Base-by-base conservation (phyloP, 1,140 invertebrate species). In the Steinernema khuongi region DNA sequence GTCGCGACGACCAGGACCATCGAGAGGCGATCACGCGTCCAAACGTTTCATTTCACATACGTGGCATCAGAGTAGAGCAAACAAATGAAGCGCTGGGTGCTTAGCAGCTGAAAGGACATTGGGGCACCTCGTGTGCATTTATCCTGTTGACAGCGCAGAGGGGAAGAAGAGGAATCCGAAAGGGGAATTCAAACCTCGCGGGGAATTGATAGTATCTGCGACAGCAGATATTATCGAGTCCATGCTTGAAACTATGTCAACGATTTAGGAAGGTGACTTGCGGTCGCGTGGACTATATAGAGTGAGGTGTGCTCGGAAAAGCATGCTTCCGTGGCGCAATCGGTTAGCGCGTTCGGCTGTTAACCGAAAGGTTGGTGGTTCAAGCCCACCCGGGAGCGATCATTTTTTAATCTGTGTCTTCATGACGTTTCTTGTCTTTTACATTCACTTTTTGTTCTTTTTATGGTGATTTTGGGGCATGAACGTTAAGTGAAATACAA, bases 341-440 rank as follows among this genome's bases (percentile, higher is more conserved):
- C 41, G 70, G 70, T 69, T 68, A 71, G 70, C 70, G 70, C 70
- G 70, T 71, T 71, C 70, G 70, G 70, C 70, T 71, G 70, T 71
- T 71, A 71, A 71, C 70, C 70, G 70, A 71, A 71, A 71, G 70
- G 70, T 71, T 71, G 70, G 70, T 71, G 70, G 70, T 71, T 71
- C 70, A 68, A 71, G 36, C n/a, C 36, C 36, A 41, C 36, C n/a
- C 36, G 36, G 36, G 36, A n/a, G 7, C 7, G n/a, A 41, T 41
- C 36, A 11, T 41, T 41, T 41, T 41, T 7, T 41, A 41, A 41
- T n/a, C n/a, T 41, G 7, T 41, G 36, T 41, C n/a, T 41, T 41
- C n/a, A 11, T 41, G 7, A 11, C 36, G 7, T n/a, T 41, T n/a
- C 36, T 41, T 41, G n/a, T 41, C n/a, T 41, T 41, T 7, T 7